A percentile compares a stretch with the other conserved stretches of the same genome.
Evolutionary conservation across 1,140 invertebrate genomes (phyloP).

Genomic region (Bacillus rossius): DNA sequence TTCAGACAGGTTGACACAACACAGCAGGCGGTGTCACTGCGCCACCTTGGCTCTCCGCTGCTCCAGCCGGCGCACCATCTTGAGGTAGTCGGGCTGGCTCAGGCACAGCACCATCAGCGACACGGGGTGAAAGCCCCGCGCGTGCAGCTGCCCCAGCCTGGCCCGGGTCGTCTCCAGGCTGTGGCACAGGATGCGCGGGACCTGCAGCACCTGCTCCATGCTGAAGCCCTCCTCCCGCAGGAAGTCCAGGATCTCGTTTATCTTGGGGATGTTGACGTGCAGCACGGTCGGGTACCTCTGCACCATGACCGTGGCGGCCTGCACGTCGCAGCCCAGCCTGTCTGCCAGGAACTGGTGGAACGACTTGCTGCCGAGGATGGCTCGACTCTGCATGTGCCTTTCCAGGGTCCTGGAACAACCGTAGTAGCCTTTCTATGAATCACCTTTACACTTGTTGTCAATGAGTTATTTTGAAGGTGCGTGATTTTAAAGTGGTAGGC

Average conservation of each 20-base stretch:
- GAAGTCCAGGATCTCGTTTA: slow-evolving; percentile 47
- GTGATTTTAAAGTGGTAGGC: too few species aligned
- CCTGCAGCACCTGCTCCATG: slow-evolving; percentile 41
- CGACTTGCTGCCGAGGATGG: slow-evolving; percentile 38
- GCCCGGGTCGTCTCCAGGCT: slow-evolving; percentile 44
- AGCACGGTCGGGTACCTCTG: slow-evolving; percentile 41
- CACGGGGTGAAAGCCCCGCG: slow-evolving; percentile 38
- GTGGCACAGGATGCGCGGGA: slow-evolving; percentile 46
- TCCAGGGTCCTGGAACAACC: slow-evolving; percentile 37
- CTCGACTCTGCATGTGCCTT: slow-evolving; percentile 38
- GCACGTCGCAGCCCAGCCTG: slow-evolving; percentile 39
- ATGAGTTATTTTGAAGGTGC: too few species aligned
- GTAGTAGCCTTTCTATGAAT: slow-evolving; percentile 10
- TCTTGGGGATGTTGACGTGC: slow-evolving; percentile 43
- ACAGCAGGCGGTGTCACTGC: too few species aligned
- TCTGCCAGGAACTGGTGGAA: slow-evolving; percentile 44
- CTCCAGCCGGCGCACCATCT: not conserved
- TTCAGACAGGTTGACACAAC: too few species aligned
- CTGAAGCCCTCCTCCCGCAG: slow-evolving; percentile 42
- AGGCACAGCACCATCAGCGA: slow-evolving; percentile 45
- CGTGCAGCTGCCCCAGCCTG: slow-evolving; percentile 41
- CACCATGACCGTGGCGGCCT: slow-evolving; percentile 38
- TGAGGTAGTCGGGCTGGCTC: slow-evolving; percentile 42
- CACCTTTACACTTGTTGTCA: too few species aligned
- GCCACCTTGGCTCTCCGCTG: too few species aligned